phyloP scores from a whole-genome alignment of 2,113 vertebrate species.

The Dicrurus megarhynchus region DNA sequence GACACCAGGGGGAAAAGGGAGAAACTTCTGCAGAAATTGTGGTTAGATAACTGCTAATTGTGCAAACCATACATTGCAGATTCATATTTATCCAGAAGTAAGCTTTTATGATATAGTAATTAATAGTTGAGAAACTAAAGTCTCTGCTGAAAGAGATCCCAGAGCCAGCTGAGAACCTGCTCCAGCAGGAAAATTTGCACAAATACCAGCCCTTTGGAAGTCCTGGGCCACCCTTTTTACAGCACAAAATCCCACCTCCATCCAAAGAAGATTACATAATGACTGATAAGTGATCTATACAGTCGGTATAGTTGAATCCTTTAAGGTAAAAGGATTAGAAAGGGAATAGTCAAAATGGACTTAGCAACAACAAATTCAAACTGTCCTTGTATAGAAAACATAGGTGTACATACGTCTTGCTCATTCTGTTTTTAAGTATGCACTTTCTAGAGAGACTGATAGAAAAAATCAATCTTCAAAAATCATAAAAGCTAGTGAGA shows the following conservation, averaged over 20 bases:
- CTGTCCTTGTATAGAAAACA: background rate
- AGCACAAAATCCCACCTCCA: background rate
- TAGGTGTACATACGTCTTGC: background rate
- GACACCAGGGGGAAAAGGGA: background rate
- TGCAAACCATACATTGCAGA: background rate
- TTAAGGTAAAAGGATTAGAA: slow-evolving; percentile 34
- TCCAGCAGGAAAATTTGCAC: background rate
- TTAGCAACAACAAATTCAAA: background rate
- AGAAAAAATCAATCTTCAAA: background rate
- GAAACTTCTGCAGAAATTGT: background rate
- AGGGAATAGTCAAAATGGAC: background rate
- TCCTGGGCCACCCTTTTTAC: background rate
- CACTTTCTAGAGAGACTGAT: background rate
- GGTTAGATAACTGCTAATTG: background rate
- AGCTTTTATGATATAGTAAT: background rate
- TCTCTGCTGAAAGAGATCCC: background rate
- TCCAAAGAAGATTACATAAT: background rate
- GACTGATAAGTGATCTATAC: background rate
- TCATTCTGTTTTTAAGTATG: background rate
- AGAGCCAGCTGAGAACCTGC: background rate
- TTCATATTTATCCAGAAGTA: background rate
- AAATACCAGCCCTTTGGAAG: background rate
- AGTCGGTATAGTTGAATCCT: background rate
- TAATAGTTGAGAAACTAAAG: background rate
- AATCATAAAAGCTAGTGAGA: background rate